Conservation (phyloP, 2,888 invertebrate species). For the Latrodectus elegans region DNA sequence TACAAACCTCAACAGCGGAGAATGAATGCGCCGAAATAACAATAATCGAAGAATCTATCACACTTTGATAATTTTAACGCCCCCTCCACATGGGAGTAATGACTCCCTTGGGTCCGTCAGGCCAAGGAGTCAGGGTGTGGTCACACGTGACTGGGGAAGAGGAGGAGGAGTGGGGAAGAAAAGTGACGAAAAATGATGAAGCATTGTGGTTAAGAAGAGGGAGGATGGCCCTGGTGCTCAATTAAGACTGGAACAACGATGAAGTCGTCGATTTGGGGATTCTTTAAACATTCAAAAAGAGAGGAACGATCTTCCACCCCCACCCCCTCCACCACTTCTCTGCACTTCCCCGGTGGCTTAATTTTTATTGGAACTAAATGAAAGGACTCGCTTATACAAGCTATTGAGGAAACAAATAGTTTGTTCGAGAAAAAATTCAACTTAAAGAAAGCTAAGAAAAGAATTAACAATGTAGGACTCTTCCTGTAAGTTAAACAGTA, state of each 20-base stretch:
- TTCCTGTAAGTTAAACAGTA: no score
- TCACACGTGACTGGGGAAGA: neutral
- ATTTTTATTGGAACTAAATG: no score
- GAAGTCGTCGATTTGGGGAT: conserved; percentile 16
- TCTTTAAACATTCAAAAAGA: conserved; percentile 24
- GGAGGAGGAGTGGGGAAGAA: neutral
- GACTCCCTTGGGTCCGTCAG: conserved; percentile 35
- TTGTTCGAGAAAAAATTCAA: no score
- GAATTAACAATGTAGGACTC: no score
- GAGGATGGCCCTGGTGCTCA: conserved; percentile 18
- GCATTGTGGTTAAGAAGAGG: neutral
- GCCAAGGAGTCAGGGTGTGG: conserved; percentile 31
- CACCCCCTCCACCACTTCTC: neutral
- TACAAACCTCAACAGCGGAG: conserved; percentile 21
- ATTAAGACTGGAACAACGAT: conserved; percentile 39
- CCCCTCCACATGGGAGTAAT: conserved; percentile 23
- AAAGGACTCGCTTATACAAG: no score
- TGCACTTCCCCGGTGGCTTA: no score
- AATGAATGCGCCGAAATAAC: conserved; percentile 35
- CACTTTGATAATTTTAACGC: conserved; percentile 35
- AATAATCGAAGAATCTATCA: conserved; percentile 55
- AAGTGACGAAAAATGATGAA: conserved; percentile 10
- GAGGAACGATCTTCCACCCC: neutral
- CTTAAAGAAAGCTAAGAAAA: no score
- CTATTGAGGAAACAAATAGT: no score